Evolutionary conservation across 1,140 invertebrate genomes (phyloP), one percentile per base, ranked within the genome.

Genomic region (Drosophila takahashii): DNA sequence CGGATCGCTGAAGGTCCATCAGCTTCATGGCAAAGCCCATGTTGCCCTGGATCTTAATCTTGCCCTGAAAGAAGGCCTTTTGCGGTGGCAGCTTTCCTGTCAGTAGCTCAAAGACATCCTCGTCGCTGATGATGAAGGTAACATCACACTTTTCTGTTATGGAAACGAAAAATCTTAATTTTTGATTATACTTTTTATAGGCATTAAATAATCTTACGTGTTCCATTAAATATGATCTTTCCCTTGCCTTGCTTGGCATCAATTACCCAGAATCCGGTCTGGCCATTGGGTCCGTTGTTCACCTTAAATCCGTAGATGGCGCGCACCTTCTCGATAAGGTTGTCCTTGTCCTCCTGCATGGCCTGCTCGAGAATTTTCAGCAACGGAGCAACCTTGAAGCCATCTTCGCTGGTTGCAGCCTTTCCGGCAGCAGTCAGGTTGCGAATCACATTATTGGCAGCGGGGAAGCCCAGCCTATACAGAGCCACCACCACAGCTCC

Each of bases 61-160:
- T 99, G 16, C 98, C 98, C 93, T 99, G 97, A 94, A 99, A 99
- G 92, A 99, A 99, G 7, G 98, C 98, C 93, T 98, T 98, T 91
- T 99, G 98, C 1, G 98, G 97, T 91, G 98, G 97, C 36, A 99
- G 92, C 93, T 98, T 97, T 15, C 98, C 98, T 2, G 95, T 95
- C 79, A 99, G 96, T 62, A 99, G 94, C 77, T 98, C 96, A 0
- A 95, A 93, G 0, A 99, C 94, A 92, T 99, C 97, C 4, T 95
- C 94, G 90, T 98, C 98, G 81, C 94, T 96, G 71, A 98, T 96
- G 2, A 95, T 96, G 70, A 98, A 97, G 2, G 95, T 98, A 11
- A 98, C 97, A 81, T 98, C 97, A n/a, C 97, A 96, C 93, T 98
- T 98, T 1, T 95, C 96, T 94, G 91, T 22, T 93, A 50, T 3